Conservation (phyloP, 35 echinoderm and acorn worm species). For the Stichopus chloronotus region DNA sequence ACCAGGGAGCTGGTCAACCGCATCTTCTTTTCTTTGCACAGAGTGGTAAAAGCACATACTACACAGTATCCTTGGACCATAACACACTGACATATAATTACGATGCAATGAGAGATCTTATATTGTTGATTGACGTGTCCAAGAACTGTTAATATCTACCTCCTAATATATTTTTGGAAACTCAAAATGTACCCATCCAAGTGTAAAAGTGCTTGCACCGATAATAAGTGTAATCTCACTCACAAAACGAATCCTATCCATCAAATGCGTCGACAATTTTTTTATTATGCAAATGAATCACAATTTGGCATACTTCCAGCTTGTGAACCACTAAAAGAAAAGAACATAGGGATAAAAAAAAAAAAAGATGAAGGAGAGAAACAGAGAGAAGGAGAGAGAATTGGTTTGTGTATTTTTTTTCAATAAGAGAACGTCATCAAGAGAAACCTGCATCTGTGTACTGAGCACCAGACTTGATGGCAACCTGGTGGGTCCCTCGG, state of each 20-base stretch:
- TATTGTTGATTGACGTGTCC: constrained; percentile 15
- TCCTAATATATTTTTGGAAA: background rate
- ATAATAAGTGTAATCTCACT: constrained; percentile 46
- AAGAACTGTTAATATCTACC: constrained; percentile 30
- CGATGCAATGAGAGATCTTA: background rate
- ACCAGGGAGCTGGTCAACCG: too few species aligned
- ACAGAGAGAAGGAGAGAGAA: background rate
- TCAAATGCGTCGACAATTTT: constrained; percentile 38
- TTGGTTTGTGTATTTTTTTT: background rate
- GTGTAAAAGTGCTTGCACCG: constrained; percentile 51
- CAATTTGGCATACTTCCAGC: constrained; percentile 55
- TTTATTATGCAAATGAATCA: constrained; percentile 52
- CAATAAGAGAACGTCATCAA: constrained; percentile 23
- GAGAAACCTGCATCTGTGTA: constrained; percentile 35
- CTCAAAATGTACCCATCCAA: constrained; percentile 9
- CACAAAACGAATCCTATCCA: constrained; percentile 40
- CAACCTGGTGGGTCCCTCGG: constrained; percentile 26
- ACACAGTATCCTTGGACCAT: background rate
- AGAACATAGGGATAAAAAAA: background rate
- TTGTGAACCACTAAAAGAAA: constrained; percentile 23
- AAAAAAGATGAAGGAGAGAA: background rate
- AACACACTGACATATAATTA: constrained; percentile 2
- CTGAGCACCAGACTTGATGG: constrained; percentile 8
- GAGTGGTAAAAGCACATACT: too few species aligned
- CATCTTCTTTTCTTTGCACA: too few species aligned